Conservation (phyloP, 2,888 invertebrate genomes). For the Drosophila helvetica region DNA sequence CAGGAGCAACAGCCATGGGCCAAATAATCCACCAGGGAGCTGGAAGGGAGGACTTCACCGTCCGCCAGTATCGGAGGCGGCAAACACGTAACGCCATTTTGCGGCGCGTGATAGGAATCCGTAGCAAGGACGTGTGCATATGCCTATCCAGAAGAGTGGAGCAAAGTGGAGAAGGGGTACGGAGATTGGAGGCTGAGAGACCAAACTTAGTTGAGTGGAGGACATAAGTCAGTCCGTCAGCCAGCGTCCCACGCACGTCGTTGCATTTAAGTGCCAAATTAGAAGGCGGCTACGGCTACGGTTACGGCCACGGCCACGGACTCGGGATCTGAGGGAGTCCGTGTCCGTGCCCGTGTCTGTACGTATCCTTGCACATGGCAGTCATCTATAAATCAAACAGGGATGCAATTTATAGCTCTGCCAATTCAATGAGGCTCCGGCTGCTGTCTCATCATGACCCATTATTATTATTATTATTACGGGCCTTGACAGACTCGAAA, state of each 20-base stretch:
- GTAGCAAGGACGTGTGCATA: conserved; percentile 67
- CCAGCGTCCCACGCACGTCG: conserved; percentile 69
- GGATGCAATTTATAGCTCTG: conserved; percentile 63
- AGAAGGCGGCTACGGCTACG: conserved; percentile 35
- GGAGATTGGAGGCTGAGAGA: background rate
- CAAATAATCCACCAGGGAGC: conserved; percentile 55
- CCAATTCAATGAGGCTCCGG: conserved; percentile 55
- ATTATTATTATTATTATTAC: conserved; percentile 45
- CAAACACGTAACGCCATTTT: conserved; percentile 78
- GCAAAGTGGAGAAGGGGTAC: background rate
- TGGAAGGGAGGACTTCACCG: conserved; percentile 11
- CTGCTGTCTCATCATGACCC: conserved; percentile 51
- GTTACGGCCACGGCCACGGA: conserved; percentile 22
- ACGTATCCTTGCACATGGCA: conserved; percentile 49
- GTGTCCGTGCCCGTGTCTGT: background rate
- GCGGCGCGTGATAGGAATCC: conserved; percentile 74
- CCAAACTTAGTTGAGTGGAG: conserved; percentile 1
- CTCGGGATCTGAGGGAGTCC: conserved; percentile 13
- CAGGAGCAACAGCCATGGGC: conserved; percentile 11
- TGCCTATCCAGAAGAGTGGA: conserved; percentile 59
- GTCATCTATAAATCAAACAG: conserved; percentile 59
- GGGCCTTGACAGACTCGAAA: conserved; percentile 34
- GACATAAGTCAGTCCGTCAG: conserved; percentile 49
- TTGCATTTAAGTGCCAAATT: conserved; percentile 80
- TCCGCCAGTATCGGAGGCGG: conserved; percentile 52